A percentile compares a stretch with the other conserved stretches of the same genome.
These are phyloP conservation scores for Panagrolaimus sp. DNA, from an alignment of 1,140 invertebrate species.

Conservation along the genomic window DNA sequence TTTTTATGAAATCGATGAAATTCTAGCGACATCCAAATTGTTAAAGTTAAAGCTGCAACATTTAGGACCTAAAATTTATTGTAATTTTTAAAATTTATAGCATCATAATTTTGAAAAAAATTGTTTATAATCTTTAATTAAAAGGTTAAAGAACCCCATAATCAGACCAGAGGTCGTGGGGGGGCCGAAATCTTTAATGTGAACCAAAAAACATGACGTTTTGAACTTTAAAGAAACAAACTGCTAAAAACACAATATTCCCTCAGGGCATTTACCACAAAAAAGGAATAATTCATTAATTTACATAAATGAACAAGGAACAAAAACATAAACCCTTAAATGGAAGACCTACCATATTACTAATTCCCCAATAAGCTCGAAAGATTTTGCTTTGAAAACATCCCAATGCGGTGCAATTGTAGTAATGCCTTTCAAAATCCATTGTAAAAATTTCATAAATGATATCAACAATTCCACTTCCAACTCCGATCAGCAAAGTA, in stretches of 20 bases:
- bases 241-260: too few relatives aligned
- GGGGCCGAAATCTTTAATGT: too few relatives aligned
- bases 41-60: not conserved
- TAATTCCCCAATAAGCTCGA: conserved; percentile 30
- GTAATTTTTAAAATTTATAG: not conserved
- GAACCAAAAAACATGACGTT: too few relatives aligned
- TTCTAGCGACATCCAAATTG: not conserved
- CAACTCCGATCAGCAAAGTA: conserved; percentile 27
- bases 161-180: too few relatives aligned
- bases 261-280: too few relatives aligned
- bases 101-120: not conserved
- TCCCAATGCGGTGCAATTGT: conserved; percentile 36
- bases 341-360: conserved; percentile 35
- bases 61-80: conserved; percentile 4
- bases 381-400: conserved; percentile 28
- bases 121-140: not conserved
- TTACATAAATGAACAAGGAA: too few relatives aligned
- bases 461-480: conserved; percentile 28
- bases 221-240: too few relatives aligned
- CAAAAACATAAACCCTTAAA: too few relatives aligned
- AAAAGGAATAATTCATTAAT: too few relatives aligned
- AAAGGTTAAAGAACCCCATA: too few relatives aligned
- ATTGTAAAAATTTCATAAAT: conserved; percentile 31
- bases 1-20: not conserved
- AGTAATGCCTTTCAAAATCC: conserved; percentile 22